phyloP scores from a whole-genome alignment of 2,888 invertebrate species.

The Euspilapteryx auroguttella region DNA sequence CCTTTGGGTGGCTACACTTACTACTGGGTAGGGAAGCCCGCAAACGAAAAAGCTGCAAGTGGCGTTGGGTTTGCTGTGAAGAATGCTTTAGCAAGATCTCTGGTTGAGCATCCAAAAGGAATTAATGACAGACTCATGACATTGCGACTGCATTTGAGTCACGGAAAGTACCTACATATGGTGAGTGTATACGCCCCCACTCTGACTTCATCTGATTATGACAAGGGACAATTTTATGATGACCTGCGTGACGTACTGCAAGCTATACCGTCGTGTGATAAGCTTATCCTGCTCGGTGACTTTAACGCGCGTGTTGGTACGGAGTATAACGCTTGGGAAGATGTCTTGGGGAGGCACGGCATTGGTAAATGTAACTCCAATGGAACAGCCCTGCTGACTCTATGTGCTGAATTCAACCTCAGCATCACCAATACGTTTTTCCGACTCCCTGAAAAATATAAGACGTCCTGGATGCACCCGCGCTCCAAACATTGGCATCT shows the following conservation, averaged over 20 bases:
- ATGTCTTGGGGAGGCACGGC: slow-evolving; percentile 8
- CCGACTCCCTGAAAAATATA: slow-evolving; percentile 9
- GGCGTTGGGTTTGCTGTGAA: slow-evolving; percentile 2
- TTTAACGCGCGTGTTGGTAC: slow-evolving; percentile 6
- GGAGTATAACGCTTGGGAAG: slow-evolving; percentile 6
- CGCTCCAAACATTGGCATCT: slow-evolving; percentile 12
- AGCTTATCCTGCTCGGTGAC: slow-evolving; percentile 1
- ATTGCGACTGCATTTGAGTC: not conserved
- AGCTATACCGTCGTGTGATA: not conserved
- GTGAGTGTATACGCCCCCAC: slow-evolving; percentile 2
- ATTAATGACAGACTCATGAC: not conserved
- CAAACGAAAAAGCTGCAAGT: not conserved
- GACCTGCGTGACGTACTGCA: not conserved
- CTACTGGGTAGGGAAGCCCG: not conserved
- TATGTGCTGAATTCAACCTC: slow-evolving; percentile 8
- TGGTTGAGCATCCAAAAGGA: not conserved
- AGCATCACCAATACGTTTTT: slow-evolving; percentile 7
- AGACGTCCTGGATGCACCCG: slow-evolving; percentile 11
- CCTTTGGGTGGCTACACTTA: slow-evolving; percentile 1
- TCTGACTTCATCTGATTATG: not conserved
- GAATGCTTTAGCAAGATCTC: not conserved
- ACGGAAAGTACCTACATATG: not conserved
- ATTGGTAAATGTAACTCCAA: slow-evolving; percentile 10
- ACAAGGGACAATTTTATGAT: not conserved
- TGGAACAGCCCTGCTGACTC: slow-evolving; percentile 5